Percentiles rank a stretch among this genome's conserved stretches.
Conservation (phyloP, 1,140 invertebrate genomes). For the Cotesia glomerata region DNA sequence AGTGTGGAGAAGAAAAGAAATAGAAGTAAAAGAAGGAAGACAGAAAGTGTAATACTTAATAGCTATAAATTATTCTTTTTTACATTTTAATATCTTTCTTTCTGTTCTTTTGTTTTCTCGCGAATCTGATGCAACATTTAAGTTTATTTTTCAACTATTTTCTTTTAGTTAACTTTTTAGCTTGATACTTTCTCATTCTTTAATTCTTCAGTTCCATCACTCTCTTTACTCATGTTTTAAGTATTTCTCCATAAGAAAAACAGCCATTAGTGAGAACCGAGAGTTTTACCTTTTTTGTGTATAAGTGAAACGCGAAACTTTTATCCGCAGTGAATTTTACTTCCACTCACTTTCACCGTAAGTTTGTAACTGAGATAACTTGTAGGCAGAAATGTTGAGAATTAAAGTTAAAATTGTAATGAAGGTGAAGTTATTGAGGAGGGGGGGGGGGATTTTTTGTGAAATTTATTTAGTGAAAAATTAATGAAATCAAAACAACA, state of each 20-base stretch:
- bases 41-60: slow-evolving; percentile 49
- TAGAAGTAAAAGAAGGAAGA: slow-evolving; percentile 14
- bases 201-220: not conserved
- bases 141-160: not conserved
- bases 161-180: slow-evolving; percentile 24
- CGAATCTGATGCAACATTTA: slow-evolving; percentile 46
- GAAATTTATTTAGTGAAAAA: too few species aligned
- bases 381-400: not conserved
- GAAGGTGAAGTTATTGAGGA: too few species aligned
- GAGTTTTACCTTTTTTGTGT: slow-evolving; percentile 59
- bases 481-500: too few species aligned
- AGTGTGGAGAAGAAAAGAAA: slow-evolving; percentile 22
- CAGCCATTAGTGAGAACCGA: slow-evolving; percentile 62
- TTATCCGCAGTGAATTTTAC: slow-evolving; percentile 38
- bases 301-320: slow-evolving; percentile 52
- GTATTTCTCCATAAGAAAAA: slow-evolving; percentile 61
- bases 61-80: slow-evolving; percentile 53
- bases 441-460: too few species aligned
- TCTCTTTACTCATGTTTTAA: slow-evolving; percentile 35
- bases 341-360: not conserved
- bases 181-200: not conserved
- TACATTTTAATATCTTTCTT: slow-evolving; percentile 48
- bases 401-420: too few species aligned
- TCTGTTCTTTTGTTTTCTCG: slow-evolving; percentile 45
- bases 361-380: slow-evolving; percentile 22